These are phyloP conservation scores for Oxytorus armatus DNA, from an alignment of 2,888 invertebrate genomes.

Conservation along the genomic window DNA sequence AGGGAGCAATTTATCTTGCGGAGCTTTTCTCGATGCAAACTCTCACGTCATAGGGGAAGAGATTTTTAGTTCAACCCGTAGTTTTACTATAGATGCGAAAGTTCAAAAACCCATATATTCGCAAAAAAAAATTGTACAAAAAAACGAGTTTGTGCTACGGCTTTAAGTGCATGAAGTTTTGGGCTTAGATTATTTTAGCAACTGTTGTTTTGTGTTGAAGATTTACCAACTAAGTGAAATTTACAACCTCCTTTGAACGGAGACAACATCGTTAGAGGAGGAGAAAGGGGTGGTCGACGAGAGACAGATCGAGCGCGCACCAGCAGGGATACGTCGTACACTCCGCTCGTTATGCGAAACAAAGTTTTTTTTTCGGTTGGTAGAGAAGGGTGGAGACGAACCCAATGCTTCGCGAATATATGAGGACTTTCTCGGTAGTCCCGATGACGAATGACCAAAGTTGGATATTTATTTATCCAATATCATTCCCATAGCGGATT, in stretches of 20 bases:
- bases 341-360: constrained; percentile 37
- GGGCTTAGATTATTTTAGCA: too few species aligned
- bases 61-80: constrained; percentile 16
- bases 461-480: constrained; percentile 63
- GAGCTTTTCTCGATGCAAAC: constrained; percentile 63
- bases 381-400: constrained; percentile 3
- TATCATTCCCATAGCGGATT: constrained; percentile 26
- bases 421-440: constrained; percentile 26
- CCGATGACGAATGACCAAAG: constrained; percentile 60
- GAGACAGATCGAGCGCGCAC: neutral
- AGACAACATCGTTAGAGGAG: neutral
- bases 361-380: constrained; percentile 24
- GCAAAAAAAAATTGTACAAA: too few species aligned
- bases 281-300: neutral
- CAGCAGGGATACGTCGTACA: constrained; percentile 3
- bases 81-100: constrained; percentile 2
- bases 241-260: too few species aligned
- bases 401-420: constrained; percentile 9
- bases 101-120: too few species aligned
- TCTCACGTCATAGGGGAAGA: constrained; percentile 7
- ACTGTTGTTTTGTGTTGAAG: too few species aligned
- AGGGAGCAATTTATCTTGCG: constrained; percentile 64
- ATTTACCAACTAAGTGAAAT: too few species aligned
- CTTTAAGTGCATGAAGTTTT: too few species aligned
- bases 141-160: too few species aligned